A percentile compares a stretch with the other conserved stretches of the same genome.
These are phyloP conservation scores for Helicoverpa armigera DNA, from an alignment of 1,140 invertebrate genomes.

Conservation along the genomic window DNA sequence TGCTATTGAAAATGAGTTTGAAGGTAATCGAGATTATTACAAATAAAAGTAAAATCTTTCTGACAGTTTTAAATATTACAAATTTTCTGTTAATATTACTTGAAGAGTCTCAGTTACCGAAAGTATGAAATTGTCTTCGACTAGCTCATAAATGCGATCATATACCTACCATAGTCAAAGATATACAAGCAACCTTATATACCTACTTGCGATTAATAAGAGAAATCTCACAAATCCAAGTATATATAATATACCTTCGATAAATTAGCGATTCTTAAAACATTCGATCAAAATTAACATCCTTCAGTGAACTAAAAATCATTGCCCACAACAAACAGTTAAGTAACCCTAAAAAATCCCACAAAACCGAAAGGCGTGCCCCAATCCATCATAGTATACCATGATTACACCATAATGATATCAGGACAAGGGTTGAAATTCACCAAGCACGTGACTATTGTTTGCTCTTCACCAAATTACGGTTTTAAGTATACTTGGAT, in stretches of 20 bases:
- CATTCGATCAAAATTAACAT: not conserved
- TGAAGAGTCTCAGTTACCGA: not conserved
- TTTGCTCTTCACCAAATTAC: slow-evolving; percentile 72
- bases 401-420: slow-evolving; percentile 71
- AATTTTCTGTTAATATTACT: no score
- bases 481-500: slow-evolving; percentile 51
- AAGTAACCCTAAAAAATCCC: slow-evolving; percentile 55
- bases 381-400: slow-evolving; percentile 66
- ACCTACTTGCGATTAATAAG: no score
- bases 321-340: slow-evolving; percentile 59
- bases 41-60: not conserved
- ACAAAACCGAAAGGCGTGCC: slow-evolving; percentile 67
- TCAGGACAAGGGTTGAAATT: slow-evolving; percentile 54
- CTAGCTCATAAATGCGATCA: no score
- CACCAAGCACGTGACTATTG: slow-evolving; percentile 68
- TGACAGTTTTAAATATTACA: no score
- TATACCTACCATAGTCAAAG: no score
- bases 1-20: slow-evolving; percentile 21
- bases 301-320: slow-evolving; percentile 42
- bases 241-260: no score
- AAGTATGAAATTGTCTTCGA: not conserved
- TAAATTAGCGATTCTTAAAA: no score
- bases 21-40: not conserved
- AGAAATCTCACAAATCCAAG: no score
- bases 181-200: no score